Evolutionary conservation across 2,113 vertebrate genomes (phyloP), one percentile per base, ranked within the genome.

Genomic region (Bungarus multicinctus): DNA sequence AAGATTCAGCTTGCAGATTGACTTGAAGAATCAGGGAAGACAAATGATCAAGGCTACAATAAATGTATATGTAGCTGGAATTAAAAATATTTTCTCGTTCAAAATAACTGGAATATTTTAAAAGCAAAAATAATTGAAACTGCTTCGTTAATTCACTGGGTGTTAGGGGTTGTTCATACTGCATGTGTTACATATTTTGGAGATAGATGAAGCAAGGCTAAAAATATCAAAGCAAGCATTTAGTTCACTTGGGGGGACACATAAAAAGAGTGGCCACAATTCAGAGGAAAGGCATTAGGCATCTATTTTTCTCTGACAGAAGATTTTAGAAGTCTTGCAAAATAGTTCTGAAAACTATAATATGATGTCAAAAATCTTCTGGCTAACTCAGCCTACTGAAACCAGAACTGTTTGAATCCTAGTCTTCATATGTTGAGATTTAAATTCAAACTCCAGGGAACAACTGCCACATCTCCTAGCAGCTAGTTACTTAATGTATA

Each of bases 11-110:
- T 81, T 95, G 90, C 87, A 74, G 45, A 57, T 43, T 94, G 86
- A 69, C 89, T 43, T 54, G 91, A 89, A 85, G 95, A 96, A 85
- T 47, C 95, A 95, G 95, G 57, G 93, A 90, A 94, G 7, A 91
- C 85, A 95, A 94, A 93, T 87, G 50, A 89, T 92, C 90, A 95
- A 86, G 85, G 64, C 91, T 89, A 34, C 57, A 55, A 94, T 92
- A 54, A 81, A 43, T 23, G 88, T 54, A 30, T 53, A 34, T 50
- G n/a, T 22, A 18, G 52, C 39, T 0, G 0, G 85, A 92, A 92
- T 88, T 25, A 18, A 96, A 55, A 95, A 87, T 16, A 91, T 53
- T 34, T 81, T 43, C 8, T n/a, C 9, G 1, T 81, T 81, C 43
- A 81, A 81, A 81, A 81, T 81, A 81, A 0, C 74, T 81, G 9